A percentile compares a stretch with the other conserved stretches of the same genome.
phyloP scores from a whole-genome alignment of 2,113 vertebrate genomes.

The Pomatorhinus ruficollis region DNA sequence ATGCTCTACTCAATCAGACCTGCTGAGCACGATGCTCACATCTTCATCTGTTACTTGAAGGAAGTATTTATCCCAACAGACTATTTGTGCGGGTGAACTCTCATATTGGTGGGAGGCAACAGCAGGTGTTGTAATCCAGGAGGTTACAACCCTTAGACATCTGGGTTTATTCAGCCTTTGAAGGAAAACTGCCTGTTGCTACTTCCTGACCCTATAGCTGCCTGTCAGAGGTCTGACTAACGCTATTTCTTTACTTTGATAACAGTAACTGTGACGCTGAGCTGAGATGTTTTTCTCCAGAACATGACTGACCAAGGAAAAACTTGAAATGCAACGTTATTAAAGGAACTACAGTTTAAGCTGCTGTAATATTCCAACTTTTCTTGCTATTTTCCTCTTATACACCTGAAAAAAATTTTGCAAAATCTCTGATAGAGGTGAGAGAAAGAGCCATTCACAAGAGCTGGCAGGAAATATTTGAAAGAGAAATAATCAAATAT shows the following conservation, averaged over 20 bases:
- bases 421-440: not conserved
- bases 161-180: not conserved
- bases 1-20: not conserved
- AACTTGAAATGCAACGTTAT: not conserved
- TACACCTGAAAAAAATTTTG: not conserved
- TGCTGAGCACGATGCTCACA: not conserved
- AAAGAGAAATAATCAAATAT: not conserved
- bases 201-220: fast-evolving
- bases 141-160: not conserved
- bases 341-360: not conserved
- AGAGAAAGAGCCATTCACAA: not conserved
- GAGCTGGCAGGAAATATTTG: not conserved
- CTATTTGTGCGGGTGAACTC: fast-evolving
- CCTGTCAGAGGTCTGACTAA: not conserved
- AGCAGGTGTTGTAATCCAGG: not conserved
- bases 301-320: not conserved
- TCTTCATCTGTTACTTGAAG: not conserved
- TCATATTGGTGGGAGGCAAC: not conserved
- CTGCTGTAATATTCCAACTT: not conserved
- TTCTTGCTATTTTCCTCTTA: not conserved
- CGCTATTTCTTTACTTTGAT: not conserved
- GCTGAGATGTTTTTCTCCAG: not conserved
- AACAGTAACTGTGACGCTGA: not conserved
- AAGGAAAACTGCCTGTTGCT: not conserved
- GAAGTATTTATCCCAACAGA: not conserved